Evolutionary conservation across 2,113 vertebrate species (phyloP).

Genomic region (Probosciger aterrimus): DNA sequence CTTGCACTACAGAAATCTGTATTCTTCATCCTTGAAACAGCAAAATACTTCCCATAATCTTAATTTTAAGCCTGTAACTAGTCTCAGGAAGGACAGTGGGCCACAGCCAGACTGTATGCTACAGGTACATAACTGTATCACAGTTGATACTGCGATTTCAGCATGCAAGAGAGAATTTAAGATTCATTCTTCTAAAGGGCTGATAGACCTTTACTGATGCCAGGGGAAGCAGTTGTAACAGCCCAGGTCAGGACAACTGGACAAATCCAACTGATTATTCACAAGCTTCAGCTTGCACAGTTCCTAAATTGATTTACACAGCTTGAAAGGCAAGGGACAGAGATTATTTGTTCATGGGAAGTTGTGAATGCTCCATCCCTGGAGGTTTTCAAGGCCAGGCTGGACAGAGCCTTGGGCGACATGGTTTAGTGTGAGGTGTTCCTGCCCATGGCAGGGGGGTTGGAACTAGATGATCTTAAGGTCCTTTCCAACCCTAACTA

Average conservation of each 20-base stretch:
- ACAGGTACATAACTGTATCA: not conserved
- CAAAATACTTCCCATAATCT: not conserved
- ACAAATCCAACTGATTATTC: not conserved
- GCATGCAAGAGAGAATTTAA: rapidly evolving
- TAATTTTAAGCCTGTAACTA: not conserved
- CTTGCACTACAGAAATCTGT: not conserved
- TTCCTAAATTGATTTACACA: not conserved
- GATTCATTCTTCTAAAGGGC: not conserved
- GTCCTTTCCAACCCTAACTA: too few species aligned
- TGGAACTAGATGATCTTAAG: too few species aligned
- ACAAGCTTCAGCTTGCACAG: not conserved
- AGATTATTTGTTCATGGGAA: not conserved
- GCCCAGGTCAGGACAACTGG: not conserved
- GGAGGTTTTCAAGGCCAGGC: too few species aligned
- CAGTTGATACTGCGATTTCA: not conserved
- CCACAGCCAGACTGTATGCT: not conserved
- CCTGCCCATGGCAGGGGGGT: too few species aligned
- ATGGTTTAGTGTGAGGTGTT: too few species aligned
- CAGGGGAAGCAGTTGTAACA: not conserved
- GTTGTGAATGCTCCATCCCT: too few species aligned
- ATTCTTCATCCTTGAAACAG: not conserved
- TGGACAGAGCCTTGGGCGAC: too few species aligned
- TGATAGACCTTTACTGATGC: not conserved
- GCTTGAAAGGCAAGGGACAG: not conserved
- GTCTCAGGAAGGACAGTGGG: not conserved